Percentiles rank a stretch among this genome's conserved stretches.
Evolutionary conservation across 2,113 vertebrate genomes (phyloP).

Genomic region (Procavia capensis): DNA sequence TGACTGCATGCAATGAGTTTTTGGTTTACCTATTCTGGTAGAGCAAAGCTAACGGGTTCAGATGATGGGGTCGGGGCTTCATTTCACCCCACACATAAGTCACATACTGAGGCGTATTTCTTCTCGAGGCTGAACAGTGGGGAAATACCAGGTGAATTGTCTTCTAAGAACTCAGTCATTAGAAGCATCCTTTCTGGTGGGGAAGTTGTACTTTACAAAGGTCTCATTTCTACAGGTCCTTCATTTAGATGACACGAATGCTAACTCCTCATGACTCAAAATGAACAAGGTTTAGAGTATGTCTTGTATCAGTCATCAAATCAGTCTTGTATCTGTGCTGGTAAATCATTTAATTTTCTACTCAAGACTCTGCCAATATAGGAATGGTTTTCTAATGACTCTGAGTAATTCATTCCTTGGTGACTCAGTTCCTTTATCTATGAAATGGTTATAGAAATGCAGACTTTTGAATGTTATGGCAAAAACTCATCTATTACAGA

Average conservation of each 20-base stretch:
- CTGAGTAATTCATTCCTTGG: background rate
- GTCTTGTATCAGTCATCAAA: background rate
- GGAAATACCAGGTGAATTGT: background rate
- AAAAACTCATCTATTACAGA: background rate
- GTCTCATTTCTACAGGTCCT: background rate
- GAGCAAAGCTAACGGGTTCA: background rate
- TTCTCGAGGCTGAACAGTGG: background rate
- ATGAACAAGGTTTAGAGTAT: background rate
- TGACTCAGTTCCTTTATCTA: background rate
- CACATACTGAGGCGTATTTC: background rate
- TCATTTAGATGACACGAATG: background rate
- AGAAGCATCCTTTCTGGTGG: background rate
- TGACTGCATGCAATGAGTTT: no score
- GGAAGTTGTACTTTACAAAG: background rate
- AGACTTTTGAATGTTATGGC: background rate
- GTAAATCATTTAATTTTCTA: background rate
- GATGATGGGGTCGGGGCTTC: no score
- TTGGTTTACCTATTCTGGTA: background rate
- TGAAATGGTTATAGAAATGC: background rate
- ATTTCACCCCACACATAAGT: no score
- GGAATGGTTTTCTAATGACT: constrained; percentile 4
- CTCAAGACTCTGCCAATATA: background rate
- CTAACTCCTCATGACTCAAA: background rate
- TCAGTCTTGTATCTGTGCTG: background rate
- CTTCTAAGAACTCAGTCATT: background rate